phyloP scores from a whole-genome alignment of 2,888 invertebrate genomes.

The Drosophila barbarae region DNA sequence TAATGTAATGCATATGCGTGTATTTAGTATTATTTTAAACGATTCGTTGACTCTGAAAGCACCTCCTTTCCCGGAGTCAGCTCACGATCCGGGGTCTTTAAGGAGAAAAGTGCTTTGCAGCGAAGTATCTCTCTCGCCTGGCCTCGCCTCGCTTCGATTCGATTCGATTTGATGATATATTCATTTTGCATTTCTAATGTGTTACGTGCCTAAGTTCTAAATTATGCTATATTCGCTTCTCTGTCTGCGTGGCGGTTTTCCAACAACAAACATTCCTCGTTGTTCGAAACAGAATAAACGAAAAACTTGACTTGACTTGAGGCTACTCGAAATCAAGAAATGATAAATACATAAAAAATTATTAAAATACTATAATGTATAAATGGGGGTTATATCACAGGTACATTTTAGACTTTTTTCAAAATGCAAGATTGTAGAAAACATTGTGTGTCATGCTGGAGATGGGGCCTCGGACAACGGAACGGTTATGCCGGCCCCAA shows the following conservation, averaged over 20 bases:
- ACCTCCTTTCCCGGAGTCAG: constrained; percentile 9
- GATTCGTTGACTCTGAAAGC: constrained; percentile 63
- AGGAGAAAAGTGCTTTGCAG: constrained; percentile 29
- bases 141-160: background rate
- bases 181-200: constrained; percentile 71
- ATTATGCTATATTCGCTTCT: constrained; percentile 58
- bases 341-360: constrained; percentile 34
- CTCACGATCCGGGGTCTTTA: constrained; percentile 16
- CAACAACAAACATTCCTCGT: constrained; percentile 51
- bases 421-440: constrained; percentile 73
- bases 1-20: constrained; percentile 41
- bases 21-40: constrained; percentile 40
- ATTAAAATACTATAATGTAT: constrained; percentile 67
- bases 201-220: constrained; percentile 67
- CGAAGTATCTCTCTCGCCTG: constrained; percentile 25
- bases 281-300: constrained; percentile 37
- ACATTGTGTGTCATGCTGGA: constrained; percentile 56
- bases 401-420: constrained; percentile 78
- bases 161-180: constrained; percentile 48
- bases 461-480: constrained; percentile 17
- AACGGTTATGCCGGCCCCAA: constrained; percentile 15
- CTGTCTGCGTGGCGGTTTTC: constrained; percentile 33
- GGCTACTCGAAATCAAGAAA: constrained; percentile 22
- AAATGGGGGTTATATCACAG: constrained; percentile 77
- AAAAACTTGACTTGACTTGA: constrained; percentile 25